phyloP scores from a whole-genome alignment of 1,140 invertebrate genomes.

The Drosophila albomicans region DNA sequence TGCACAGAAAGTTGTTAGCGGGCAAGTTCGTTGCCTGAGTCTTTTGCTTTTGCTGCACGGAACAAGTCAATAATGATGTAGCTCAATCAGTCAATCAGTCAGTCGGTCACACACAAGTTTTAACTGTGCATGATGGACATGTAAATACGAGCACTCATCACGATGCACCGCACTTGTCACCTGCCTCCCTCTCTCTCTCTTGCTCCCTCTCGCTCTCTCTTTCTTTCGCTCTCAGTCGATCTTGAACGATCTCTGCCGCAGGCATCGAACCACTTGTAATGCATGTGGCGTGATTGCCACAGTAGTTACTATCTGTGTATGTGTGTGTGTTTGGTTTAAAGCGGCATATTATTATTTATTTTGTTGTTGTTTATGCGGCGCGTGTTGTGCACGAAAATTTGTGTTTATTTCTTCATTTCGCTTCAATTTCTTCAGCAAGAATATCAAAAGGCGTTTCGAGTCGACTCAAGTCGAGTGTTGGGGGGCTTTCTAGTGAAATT shows the following conservation, averaged over 20 bases:
- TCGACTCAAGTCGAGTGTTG: background rate
- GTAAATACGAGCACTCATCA: conserved; percentile 20
- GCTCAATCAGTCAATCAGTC: conserved; percentile 23
- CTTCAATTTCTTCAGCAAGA: conserved; percentile 64
- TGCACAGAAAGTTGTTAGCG: conserved; percentile 6
- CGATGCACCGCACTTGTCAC: conserved; percentile 29
- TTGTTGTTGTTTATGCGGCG: conserved; percentile 44
- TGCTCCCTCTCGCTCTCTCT: no score
- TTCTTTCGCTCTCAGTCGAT: background rate
- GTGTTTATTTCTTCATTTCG: conserved; percentile 68
- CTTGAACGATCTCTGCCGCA: conserved; percentile 16
- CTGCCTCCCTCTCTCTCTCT: background rate
- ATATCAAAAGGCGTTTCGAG: conserved; percentile 63
- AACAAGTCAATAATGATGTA: background rate
- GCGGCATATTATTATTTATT: conserved; percentile 40
- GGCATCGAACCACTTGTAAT: conserved; percentile 36
- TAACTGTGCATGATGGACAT: conserved; percentile 13
- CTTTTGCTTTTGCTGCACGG: conserved; percentile 53
- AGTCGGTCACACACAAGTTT: background rate
- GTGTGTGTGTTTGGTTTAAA: conserved; percentile 11
- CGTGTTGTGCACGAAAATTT: conserved; percentile 45
- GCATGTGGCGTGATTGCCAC: conserved; percentile 17
- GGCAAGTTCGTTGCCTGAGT: conserved; percentile 74
- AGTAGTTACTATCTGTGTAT: conserved; percentile 4
- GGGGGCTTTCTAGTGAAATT: conserved; percentile 78